Conservation (phyloP, 2,888 invertebrate genomes). For the Oscheius onirici region DNA sequence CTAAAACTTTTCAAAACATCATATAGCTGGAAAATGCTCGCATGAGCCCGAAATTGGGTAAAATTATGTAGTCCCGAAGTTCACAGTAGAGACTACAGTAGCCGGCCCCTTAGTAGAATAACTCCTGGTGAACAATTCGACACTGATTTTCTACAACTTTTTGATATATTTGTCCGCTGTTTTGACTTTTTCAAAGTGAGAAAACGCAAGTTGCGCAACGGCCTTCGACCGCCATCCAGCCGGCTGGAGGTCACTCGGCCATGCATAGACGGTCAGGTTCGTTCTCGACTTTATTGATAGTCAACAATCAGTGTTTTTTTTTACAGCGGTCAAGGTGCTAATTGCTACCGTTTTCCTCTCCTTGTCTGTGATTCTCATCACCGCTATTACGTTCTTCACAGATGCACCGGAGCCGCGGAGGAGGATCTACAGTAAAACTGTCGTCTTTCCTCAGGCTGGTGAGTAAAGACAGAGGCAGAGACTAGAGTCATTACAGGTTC, state of each 20-base stretch:
- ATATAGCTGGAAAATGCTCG: no score
- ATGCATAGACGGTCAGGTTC: slow-evolving; percentile 27
- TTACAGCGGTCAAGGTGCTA: slow-evolving; percentile 10
- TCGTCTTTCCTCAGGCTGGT: slow-evolving; percentile 29
- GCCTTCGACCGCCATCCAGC: slow-evolving; percentile 9
- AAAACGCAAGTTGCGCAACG: neutral
- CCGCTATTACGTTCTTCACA: neutral
- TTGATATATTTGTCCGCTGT: neutral
- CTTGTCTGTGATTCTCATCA: slow-evolving; percentile 3
- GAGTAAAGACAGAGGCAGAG: neutral
- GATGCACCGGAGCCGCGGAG: slow-evolving; percentile 8
- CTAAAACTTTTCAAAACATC: no score
- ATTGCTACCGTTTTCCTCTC: slow-evolving; percentile 6
- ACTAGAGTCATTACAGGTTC: slow-evolving; percentile 21
- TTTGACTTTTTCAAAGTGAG: neutral
- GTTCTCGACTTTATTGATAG: slow-evolving; percentile 17
- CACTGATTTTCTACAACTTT: no score
- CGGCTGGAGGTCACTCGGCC: slow-evolving; percentile 29
- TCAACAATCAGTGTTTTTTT: neutral
- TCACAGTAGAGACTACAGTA: no score
- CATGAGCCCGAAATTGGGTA: no score
- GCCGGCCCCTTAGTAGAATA: no score
- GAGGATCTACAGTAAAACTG: slow-evolving; percentile 5
- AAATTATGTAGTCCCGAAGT: no score
- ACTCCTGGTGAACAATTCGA: no score